A percentile compares a stretch with the other conserved stretches of the same genome.
Evolutionary conservation across 2,888 invertebrate genomes (phyloP).

Genomic region (Pterobdella sp.): DNA sequence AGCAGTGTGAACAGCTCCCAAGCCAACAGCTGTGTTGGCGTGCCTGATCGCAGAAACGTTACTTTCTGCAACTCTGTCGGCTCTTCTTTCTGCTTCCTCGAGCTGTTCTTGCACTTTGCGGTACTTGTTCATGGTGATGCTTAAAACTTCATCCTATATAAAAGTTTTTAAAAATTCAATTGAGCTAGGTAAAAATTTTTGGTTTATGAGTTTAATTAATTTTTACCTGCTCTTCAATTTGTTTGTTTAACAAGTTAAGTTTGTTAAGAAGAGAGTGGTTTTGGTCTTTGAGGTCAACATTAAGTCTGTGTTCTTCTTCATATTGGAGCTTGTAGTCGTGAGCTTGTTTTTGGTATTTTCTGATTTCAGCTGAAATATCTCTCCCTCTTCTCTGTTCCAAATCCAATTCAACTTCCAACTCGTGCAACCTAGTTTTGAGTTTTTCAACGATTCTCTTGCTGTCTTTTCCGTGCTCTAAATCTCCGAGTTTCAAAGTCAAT

Average conservation of each 20-base stretch:
- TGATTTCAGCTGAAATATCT: slow-evolving; percentile 44
- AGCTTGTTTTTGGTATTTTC: slow-evolving; percentile 47
- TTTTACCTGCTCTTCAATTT: slow-evolving; percentile 51
- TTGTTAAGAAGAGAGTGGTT: slow-evolving; percentile 45
- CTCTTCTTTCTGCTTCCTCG: slow-evolving; percentile 34
- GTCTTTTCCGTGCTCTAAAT: slow-evolving; percentile 34
- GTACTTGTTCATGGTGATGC: slow-evolving; percentile 36
- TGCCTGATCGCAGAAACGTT: slow-evolving; percentile 27
- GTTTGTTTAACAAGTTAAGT: slow-evolving; percentile 48
- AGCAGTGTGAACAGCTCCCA: neutral
- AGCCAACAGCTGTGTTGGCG: slow-evolving; percentile 2
- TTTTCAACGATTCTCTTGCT: slow-evolving; percentile 34
- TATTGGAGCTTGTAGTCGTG: slow-evolving; percentile 44
- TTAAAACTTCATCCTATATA: slow-evolving; percentile 34
- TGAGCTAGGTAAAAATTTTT: too few species aligned
- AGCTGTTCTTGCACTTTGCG: slow-evolving; percentile 34
- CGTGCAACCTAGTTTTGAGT: slow-evolving; percentile 42
- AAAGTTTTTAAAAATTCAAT: neutral
- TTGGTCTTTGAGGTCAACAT: slow-evolving; percentile 45
- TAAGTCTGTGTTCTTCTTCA: slow-evolving; percentile 48
- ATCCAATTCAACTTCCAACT: slow-evolving; percentile 49
- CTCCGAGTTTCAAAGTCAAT: slow-evolving; percentile 36
- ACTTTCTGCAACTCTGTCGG: slow-evolving; percentile 31
- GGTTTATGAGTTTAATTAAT: neutral
- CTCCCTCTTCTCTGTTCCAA: slow-evolving; percentile 47